Conservation (phyloP, 92 coral and sea anemone genomes). For the Metridium senile region DNA sequence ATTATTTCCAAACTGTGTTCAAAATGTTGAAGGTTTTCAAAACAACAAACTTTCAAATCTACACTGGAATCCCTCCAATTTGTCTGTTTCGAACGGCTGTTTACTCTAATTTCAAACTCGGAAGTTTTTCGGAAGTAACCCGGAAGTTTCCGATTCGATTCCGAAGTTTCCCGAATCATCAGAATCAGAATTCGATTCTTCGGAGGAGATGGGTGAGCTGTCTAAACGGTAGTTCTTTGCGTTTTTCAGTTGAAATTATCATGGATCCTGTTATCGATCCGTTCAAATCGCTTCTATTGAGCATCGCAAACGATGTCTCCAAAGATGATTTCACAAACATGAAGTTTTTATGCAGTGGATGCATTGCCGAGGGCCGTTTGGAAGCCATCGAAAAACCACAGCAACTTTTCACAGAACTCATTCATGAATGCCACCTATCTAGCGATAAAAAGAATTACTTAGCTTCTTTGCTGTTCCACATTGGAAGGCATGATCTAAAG, state of each 20-base stretch:
- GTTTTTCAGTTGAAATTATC: neutral
- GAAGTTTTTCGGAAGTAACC: neutral
- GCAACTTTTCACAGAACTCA: constrained; percentile 82
- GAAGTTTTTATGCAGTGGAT: constrained; percentile 85
- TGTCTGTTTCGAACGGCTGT: neutral
- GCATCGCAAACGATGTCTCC: constrained; percentile 79
- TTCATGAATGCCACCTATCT: constrained; percentile 67
- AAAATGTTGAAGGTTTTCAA: neutral
- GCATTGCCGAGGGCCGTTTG: constrained; percentile 76
- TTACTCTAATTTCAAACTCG: constrained; percentile 1
- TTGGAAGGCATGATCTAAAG: constrained; percentile 83
- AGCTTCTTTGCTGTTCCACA: constrained; percentile 74
- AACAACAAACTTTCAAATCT: neutral
- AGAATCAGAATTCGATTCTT: neutral
- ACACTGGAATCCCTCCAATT: constrained; percentile 4
- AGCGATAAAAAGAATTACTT: constrained; percentile 69
- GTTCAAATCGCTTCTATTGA: constrained; percentile 72
- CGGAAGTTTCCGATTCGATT: neutral
- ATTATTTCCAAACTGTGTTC: neutral
- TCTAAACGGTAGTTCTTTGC: neutral
- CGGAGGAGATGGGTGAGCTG: neutral
- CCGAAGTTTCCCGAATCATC: neutral
- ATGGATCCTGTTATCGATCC: constrained; percentile 82
- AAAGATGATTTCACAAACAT: constrained; percentile 83
- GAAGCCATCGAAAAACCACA: constrained; percentile 68